phyloP scores from a whole-genome alignment of 2,113 vertebrate genomes.

The Heterochromis multidens region DNA sequence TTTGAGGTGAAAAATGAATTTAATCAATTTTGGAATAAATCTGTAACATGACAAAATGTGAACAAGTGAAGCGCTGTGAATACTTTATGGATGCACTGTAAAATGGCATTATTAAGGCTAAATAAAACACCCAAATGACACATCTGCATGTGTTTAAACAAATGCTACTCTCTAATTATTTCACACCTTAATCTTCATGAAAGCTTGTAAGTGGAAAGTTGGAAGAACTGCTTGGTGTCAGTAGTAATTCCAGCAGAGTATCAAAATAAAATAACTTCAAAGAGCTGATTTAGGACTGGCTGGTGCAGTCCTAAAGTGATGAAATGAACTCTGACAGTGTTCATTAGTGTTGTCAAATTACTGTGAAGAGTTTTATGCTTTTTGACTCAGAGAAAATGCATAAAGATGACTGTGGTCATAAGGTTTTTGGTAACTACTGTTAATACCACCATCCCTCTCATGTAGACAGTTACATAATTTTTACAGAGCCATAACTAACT shows the following conservation, averaged over 20 bases:
- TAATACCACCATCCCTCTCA: neutral
- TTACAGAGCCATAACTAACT: neutral
- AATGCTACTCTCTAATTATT: neutral
- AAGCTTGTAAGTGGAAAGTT: neutral
- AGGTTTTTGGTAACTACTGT: neutral
- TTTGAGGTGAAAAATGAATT: no score
- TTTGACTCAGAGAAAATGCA: neutral
- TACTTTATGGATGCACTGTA: no score
- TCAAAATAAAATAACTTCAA: neutral
- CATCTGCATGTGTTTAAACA: neutral
- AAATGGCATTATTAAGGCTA: neutral
- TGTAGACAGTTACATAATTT: neutral
- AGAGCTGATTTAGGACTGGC: neutral
- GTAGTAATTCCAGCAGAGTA: neutral
- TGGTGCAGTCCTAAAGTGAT: accelerated
- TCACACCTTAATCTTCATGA: neutral
- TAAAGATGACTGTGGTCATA: accelerated
- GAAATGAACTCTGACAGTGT: neutral
- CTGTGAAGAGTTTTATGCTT: neutral
- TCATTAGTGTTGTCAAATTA: neutral
- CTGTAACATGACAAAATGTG: no score
- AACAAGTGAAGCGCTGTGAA: no score
- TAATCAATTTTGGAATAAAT: no score
- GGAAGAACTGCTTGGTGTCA: neutral
- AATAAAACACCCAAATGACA: neutral